phyloP scores from a whole-genome alignment of 2,888 invertebrate species.

The Mylabris sibirica region DNA sequence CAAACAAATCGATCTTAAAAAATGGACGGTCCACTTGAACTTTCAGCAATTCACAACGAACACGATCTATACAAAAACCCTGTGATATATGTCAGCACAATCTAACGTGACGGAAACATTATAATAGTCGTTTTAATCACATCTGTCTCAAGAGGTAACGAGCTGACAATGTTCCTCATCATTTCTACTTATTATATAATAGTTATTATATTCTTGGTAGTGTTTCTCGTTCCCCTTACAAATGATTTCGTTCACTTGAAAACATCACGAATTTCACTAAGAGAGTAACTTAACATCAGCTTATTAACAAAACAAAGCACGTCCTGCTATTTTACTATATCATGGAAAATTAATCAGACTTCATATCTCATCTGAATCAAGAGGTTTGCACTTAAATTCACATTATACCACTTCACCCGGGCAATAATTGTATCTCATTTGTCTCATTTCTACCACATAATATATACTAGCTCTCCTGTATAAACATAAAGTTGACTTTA shows the following conservation, averaged over 20 bases:
- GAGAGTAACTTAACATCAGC: slow-evolving; percentile 19
- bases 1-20: slow-evolving; percentile 41
- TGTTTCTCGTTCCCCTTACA: slow-evolving; percentile 22
- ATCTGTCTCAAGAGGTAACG: slow-evolving; percentile 37
- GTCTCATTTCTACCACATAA: not conserved
- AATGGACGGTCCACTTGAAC: slow-evolving; percentile 41
- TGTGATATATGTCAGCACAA: slow-evolving; percentile 40
- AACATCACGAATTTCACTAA: slow-evolving; percentile 11
- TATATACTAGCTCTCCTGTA: not conserved
- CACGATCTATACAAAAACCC: slow-evolving; percentile 37
- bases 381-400: slow-evolving; percentile 24
- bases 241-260: slow-evolving; percentile 22
- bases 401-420: slow-evolving; percentile 13
- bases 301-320: slow-evolving; percentile 35
- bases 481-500: not conserved
- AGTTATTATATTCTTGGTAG: not conserved
- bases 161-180: slow-evolving; percentile 33
- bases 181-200: slow-evolving; percentile 20
- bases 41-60: slow-evolving; percentile 40
- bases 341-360: slow-evolving; percentile 31
- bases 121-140: slow-evolving; percentile 41
- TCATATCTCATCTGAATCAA: slow-evolving; percentile 28
- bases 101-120: slow-evolving; percentile 38
- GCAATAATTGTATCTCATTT: slow-evolving; percentile 15
- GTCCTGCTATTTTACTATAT: slow-evolving; percentile 31